Conservation (phyloP, 1,140 invertebrate species). For the Lepidurus arcticus region DNA sequence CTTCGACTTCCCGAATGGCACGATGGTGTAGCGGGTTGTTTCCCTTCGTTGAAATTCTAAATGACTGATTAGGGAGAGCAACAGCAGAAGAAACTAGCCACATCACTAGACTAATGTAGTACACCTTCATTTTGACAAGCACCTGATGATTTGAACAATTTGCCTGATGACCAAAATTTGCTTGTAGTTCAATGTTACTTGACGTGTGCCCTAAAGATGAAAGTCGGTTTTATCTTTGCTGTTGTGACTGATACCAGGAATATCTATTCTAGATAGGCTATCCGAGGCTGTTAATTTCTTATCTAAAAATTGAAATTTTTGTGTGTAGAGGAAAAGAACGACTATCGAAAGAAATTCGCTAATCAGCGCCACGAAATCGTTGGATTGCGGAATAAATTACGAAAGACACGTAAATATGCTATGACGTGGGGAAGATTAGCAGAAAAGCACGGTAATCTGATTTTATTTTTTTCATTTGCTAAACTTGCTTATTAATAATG, state of each 20-base stretch:
- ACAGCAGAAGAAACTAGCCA: background rate
- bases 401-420: background rate
- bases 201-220: too few species aligned
- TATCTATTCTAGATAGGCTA: too few species aligned
- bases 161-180: too few species aligned
- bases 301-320: too few species aligned
- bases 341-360: background rate
- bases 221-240: too few species aligned
- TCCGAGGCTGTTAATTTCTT: too few species aligned
- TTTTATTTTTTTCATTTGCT: background rate
- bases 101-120: background rate
- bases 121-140: background rate
- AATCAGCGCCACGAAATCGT: background rate
- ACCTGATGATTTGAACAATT: too few species aligned
- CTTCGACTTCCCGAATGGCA: background rate
- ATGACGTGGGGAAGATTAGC: constrained; percentile 10
- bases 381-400: background rate
- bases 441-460: background rate
- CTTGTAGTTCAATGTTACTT: too few species aligned
- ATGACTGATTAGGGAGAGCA: too few species aligned
- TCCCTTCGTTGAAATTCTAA: background rate
- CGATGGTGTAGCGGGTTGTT: background rate
- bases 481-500: background rate
- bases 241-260: too few species aligned
- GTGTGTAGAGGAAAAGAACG: background rate